phyloP scores from a whole-genome alignment of 1,140 invertebrate genomes.

The Mamestra configurata region DNA sequence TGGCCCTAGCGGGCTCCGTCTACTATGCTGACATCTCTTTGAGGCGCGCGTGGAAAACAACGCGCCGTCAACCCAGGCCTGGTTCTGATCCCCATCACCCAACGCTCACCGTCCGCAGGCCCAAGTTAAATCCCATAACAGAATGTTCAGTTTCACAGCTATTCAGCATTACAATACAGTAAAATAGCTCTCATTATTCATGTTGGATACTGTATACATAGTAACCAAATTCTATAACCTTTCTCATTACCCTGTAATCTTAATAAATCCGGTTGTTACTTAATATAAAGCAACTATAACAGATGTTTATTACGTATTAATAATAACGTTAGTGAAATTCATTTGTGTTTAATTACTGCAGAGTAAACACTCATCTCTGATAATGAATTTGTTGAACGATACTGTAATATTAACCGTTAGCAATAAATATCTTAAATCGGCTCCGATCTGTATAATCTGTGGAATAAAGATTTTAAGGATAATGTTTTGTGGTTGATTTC shows the following conservation, averaged over 20 bases:
- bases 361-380: constrained; percentile 15
- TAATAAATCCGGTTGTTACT: background rate
- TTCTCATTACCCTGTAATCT: background rate
- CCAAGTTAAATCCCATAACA: no score
- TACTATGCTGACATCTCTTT: no score
- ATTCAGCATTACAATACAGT: no score
- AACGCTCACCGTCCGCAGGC: no score
- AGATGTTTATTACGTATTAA: constrained; percentile 34
- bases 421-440: background rate
- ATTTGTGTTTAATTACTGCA: constrained; percentile 20
- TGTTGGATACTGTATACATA: background rate
- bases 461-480: background rate
- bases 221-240: background rate
- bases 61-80: no score
- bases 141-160: no score
- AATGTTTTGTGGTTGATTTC: background rate
- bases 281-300: background rate
- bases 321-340: constrained; percentile 29
- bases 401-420: background rate
- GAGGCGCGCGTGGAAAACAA: no score
- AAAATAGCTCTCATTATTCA: no score
- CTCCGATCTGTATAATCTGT: background rate
- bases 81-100: no score
- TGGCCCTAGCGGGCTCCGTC: no score
- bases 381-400: constrained; percentile 19